phyloP scores from a whole-genome alignment of 2,797 vertebrate genomes.

The Myotis myotis region DNA sequence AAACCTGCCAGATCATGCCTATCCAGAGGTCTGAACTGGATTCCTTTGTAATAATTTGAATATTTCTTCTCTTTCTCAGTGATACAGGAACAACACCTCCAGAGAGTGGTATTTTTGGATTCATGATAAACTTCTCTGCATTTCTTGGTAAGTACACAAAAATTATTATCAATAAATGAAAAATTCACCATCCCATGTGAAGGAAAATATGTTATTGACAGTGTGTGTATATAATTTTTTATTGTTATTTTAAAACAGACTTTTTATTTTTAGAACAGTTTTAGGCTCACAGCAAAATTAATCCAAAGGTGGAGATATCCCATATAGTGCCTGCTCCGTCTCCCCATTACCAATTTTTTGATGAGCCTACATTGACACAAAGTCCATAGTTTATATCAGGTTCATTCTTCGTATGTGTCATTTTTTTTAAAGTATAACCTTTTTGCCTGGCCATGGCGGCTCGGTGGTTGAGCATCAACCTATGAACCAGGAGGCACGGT shows the following conservation, averaged over 20 bases:
- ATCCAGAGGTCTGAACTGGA: not conserved
- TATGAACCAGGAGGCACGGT: too few species aligned
- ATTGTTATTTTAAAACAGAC: not conserved
- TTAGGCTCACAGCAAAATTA: not conserved
- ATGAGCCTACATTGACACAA: not conserved
- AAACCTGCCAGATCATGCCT: not conserved
- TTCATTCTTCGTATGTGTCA: not conserved
- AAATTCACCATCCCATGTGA: not conserved
- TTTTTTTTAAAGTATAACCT: not conserved
- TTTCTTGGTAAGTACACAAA: conserved; percentile 89
- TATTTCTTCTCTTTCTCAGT: conserved; percentile 82
- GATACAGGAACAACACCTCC: conserved; percentile 93
- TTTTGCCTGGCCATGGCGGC: not conserved
- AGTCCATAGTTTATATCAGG: not conserved
- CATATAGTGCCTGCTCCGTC: not conserved
- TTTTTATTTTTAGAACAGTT: not conserved
- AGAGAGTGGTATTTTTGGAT: conserved; percentile 95
- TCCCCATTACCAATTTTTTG: not conserved
- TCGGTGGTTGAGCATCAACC: too few species aligned
- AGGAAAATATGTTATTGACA: not conserved
- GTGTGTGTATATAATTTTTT: not conserved
- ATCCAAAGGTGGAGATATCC: not conserved
- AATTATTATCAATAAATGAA: not conserved
- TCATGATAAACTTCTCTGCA: conserved; percentile 94
- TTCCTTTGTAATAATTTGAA: conserved; percentile 18